Evolutionary conservation across 2,888 invertebrate genomes (phyloP).

Genomic region (Willowsia nigromaculata): DNA sequence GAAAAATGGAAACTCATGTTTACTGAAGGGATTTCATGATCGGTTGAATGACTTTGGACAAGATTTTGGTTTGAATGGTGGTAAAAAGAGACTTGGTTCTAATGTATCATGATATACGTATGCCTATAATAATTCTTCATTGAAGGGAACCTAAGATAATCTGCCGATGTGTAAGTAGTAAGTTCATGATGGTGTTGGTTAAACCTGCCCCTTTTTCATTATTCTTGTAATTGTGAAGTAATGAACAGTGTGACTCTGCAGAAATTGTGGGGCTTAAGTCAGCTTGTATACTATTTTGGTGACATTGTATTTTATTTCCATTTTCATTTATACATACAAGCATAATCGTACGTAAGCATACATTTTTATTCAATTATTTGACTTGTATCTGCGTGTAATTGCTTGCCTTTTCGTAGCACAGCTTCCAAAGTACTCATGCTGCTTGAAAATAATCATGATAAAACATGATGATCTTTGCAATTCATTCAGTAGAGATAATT

Average conservation of each 20-base stretch:
- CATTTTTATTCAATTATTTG: too few relatives aligned
- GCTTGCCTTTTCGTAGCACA: too few relatives aligned
- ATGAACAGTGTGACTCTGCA: background rate
- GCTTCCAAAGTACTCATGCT: too few relatives aligned
- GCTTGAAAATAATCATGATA: too few relatives aligned
- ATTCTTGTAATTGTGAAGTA: background rate
- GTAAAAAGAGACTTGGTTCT: background rate
- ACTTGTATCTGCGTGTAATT: too few relatives aligned
- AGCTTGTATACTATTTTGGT: background rate
- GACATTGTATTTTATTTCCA: background rate
- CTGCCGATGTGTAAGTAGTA: background rate
- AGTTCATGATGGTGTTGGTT: background rate
- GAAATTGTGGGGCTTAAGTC: background rate
- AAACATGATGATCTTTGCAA: too few relatives aligned
- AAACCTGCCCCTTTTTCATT: background rate
- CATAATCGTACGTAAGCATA: too few relatives aligned
- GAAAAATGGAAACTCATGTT: background rate
- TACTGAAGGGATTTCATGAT: background rate
- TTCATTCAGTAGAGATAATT: too few relatives aligned
- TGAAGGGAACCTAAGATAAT: background rate
- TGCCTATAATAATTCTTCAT: background rate
- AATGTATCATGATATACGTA: background rate
- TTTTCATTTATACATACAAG: too few relatives aligned
- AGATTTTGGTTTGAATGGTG: background rate
- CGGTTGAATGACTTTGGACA: conserved; percentile 22